Evolutionary conservation across 2,888 invertebrate species (phyloP).

Genomic region (Drosophila atripex): DNA sequence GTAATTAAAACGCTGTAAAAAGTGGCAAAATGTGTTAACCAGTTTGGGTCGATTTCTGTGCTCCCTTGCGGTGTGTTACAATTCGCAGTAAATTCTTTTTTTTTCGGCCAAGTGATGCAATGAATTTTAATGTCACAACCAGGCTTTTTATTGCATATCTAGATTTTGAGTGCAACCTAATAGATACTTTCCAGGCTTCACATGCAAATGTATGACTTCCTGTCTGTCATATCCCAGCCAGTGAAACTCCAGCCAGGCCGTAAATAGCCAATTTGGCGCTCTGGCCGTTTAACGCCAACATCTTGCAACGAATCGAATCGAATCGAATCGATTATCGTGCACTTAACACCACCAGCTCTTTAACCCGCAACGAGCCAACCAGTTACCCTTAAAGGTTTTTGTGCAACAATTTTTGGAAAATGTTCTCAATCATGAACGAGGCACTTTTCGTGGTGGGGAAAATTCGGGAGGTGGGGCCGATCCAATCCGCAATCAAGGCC

Average conservation of each 20-base stretch:
- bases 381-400: conserved; percentile 72
- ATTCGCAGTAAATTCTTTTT: conserved; percentile 20
- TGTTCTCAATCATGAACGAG: conserved; percentile 72
- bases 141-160: conserved; percentile 14
- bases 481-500: conserved; percentile 35
- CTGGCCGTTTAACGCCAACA: conserved; percentile 75
- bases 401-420: conserved; percentile 65
- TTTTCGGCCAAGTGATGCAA: conserved; percentile 52
- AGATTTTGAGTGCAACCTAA: conserved; percentile 34
- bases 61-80: conserved; percentile 25
- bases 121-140: conserved; percentile 44
- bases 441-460: conserved; percentile 33
- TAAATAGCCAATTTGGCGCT: conserved; percentile 74
- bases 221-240: conserved; percentile 36
- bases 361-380: conserved; percentile 55
- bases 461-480: not conserved
- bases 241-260: conserved; percentile 43
- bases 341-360: conserved; percentile 78
- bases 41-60: conserved; percentile 35
- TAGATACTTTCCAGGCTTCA: conserved; percentile 49
- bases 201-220: conserved; percentile 74
- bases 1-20: conserved; percentile 68
- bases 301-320: conserved; percentile 67
- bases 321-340: conserved; percentile 79
- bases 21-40: conserved; percentile 53